phyloP scores from a whole-genome alignment of 2,888 invertebrate species.

The Troides oblongomaculatus region DNA sequence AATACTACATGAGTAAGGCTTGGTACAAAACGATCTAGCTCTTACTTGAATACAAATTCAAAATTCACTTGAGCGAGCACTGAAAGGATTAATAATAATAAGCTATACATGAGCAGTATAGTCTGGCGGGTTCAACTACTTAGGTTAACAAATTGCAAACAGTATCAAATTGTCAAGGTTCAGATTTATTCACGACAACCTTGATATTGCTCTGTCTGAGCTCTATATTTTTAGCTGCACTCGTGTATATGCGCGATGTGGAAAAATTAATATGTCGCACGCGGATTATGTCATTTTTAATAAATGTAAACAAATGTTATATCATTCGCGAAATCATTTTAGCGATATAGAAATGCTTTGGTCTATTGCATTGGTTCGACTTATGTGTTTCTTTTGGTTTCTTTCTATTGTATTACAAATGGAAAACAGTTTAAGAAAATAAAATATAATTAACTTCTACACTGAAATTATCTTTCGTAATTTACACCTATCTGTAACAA shows the following conservation, averaged over 20 bases:
- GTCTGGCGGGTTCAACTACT: background rate
- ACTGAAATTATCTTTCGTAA: too few relatives aligned
- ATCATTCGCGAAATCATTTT: background rate
- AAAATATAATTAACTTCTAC: too few relatives aligned
- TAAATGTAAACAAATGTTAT: conserved; percentile 8
- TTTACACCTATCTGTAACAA: too few relatives aligned
- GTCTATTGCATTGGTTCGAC: background rate
- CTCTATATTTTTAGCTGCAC: conserved; percentile 68
- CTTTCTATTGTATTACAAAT: too few relatives aligned
- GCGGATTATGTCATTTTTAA: conserved; percentile 55
- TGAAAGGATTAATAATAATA: too few relatives aligned
- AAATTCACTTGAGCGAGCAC: too few relatives aligned
- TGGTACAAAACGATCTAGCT: too few relatives aligned
- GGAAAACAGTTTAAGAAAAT: too few relatives aligned
- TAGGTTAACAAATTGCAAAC: conserved; percentile 18
- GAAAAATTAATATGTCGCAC: conserved; percentile 60
- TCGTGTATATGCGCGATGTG: conserved; percentile 56
- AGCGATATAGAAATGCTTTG: background rate
- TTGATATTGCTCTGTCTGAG: conserved; percentile 67
- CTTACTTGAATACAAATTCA: too few relatives aligned
- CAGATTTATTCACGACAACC: conserved; percentile 52
- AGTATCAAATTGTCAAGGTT: conserved; percentile 35
- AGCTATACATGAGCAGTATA: too few relatives aligned
- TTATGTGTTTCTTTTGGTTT: background rate
- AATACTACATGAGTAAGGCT: too few relatives aligned